These are phyloP conservation scores for Sebastes steindachneri DNA, from an alignment of 2,797 vertebrate species.

Conservation along the genomic window DNA sequence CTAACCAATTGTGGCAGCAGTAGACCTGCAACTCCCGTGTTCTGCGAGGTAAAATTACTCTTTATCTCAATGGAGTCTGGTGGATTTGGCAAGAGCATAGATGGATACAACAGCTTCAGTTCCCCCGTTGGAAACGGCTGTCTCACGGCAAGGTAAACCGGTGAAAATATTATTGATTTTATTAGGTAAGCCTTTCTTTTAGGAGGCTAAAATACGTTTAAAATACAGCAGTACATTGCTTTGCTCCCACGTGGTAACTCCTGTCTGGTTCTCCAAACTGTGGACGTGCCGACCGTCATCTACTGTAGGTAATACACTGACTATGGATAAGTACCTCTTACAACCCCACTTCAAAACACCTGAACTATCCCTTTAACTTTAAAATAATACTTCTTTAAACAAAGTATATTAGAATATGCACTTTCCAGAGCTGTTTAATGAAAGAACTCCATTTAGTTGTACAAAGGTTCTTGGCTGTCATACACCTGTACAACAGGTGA, in stretches of 20 bases:
- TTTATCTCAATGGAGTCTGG: not conserved
- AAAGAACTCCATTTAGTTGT: not conserved
- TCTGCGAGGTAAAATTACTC: not conserved
- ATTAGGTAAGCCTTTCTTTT: no score
- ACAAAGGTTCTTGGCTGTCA: not conserved
- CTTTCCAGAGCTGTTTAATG: not conserved
- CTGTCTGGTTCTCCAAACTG: not conserved
- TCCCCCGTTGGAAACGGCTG: no score
- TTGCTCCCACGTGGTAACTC: no score
- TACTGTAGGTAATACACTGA: not conserved
- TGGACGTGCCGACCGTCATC: not conserved
- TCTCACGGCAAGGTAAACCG: no score
- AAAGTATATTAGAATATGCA: not conserved
- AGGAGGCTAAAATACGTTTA: no score
- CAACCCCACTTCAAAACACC: not conserved
- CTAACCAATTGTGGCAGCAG: rapidly evolving
- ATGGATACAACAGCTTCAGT: not conserved
- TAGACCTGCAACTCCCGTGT: not conserved
- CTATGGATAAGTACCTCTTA: rapidly evolving
- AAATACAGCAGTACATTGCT: no score
- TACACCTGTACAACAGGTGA: slow-evolving; percentile 37
- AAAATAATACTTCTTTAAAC: not conserved
- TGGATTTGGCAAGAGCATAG: not conserved
- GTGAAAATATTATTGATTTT: no score
- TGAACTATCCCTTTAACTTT: not conserved